These are phyloP conservation scores for Drosophila longiperda DNA, from an alignment of 2,888 invertebrate species.

Conservation along the genomic window DNA sequence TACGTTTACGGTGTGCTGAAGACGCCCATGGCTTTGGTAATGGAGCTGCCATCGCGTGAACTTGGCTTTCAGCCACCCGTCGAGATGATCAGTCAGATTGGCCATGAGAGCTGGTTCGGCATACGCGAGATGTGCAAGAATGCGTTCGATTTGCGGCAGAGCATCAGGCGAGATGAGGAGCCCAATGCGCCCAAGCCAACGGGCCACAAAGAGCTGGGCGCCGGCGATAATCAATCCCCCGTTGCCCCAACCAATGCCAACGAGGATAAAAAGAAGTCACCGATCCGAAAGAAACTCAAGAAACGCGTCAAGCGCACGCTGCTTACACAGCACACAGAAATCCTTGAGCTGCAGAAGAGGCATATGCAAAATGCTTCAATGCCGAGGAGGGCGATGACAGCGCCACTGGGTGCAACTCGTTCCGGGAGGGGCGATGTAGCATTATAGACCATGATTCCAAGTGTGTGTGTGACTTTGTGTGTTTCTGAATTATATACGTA, in stretches of 20 bases:
- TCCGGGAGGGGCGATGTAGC: slow-evolving; percentile 36
- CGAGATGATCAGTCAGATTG: slow-evolving; percentile 80
- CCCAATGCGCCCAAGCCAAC: slow-evolving; percentile 37
- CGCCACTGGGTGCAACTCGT: slow-evolving; percentile 4
- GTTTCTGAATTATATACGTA: slow-evolving; percentile 14
- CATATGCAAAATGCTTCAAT: neutral
- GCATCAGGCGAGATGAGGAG: slow-evolving; percentile 58
- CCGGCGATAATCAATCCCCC: neutral
- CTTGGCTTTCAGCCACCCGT: slow-evolving; percentile 84
- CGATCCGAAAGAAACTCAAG: slow-evolving; percentile 35
- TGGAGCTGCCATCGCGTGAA: slow-evolving; percentile 83
- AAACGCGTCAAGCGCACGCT: slow-evolving; percentile 58
- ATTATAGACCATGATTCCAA: neutral
- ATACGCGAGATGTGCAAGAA: slow-evolving; percentile 84
- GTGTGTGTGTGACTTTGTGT: neutral
- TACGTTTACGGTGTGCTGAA: slow-evolving; percentile 83
- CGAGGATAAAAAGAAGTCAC: slow-evolving; percentile 10
- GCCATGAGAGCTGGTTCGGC: slow-evolving; percentile 84
- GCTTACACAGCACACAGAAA: slow-evolving; percentile 41
- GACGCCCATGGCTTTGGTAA: slow-evolving; percentile 83
- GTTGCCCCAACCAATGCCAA: neutral
- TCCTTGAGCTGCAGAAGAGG: slow-evolving; percentile 46
- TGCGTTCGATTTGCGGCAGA: slow-evolving; percentile 68
- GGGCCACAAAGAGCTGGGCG: neutral
- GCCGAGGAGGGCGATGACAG: slow-evolving; percentile 20